phyloP scores from a whole-genome alignment of 2,113 vertebrate genomes.

The Paradoxurus hermaphroditus region DNA sequence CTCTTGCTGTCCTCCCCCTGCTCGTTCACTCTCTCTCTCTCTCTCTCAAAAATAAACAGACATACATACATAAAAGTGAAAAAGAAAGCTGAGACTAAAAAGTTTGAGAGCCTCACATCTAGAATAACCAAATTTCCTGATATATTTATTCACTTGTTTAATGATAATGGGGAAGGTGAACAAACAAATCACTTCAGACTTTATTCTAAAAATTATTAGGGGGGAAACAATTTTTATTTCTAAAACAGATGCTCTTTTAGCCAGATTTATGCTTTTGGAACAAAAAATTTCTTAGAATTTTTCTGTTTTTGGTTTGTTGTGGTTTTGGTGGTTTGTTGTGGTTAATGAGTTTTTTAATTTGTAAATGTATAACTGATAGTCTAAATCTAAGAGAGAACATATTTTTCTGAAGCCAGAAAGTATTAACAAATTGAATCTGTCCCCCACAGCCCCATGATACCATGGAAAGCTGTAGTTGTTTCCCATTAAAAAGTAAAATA shows the following conservation, averaged over 20 bases:
- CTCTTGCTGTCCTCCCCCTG: too few relatives aligned
- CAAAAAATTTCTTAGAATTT: background rate
- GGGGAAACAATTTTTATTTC: background rate
- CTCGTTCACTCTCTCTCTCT: too few relatives aligned
- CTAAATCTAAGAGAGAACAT: background rate
- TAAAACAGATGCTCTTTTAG: slow-evolving; percentile 23
- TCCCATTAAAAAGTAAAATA: slow-evolving; percentile 31
- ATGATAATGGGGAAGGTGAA: background rate
- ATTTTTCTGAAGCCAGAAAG: slow-evolving; percentile 7
- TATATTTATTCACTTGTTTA: background rate
- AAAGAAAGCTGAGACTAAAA: background rate
- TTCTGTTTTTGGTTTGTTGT: background rate
- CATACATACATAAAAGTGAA: background rate
- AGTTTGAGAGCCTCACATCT: background rate
- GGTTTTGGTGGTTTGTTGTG: background rate
- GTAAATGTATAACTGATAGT: background rate
- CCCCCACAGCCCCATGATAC: background rate
- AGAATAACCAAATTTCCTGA: background rate
- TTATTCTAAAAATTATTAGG: background rate
- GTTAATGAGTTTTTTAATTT: background rate
- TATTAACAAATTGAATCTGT: background rate
- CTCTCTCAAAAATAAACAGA: too few relatives aligned
- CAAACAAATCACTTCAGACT: background rate
- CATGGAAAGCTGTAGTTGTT: background rate
- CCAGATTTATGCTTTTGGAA: background rate